A percentile compares a stretch with the other conserved stretches of the same genome.
Evolutionary conservation across 1,140 invertebrate species (phyloP).

Genomic region (Tenebrio molitor): DNA sequence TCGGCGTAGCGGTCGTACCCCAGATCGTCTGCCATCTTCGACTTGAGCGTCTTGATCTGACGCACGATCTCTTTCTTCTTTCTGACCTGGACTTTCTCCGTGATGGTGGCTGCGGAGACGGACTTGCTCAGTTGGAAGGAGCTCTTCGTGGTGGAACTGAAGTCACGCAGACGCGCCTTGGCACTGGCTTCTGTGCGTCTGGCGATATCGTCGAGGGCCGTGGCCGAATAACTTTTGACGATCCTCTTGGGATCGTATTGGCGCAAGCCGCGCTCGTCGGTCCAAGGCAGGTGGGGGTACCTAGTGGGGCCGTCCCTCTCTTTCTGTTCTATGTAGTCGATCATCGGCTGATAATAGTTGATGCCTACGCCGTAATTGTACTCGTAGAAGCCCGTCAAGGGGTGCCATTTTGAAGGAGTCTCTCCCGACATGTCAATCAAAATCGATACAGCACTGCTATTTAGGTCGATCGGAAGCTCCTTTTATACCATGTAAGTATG

Average conservation of each 20-base stretch:
- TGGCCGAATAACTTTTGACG: slow-evolving; percentile 69
- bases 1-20: slow-evolving; percentile 55
- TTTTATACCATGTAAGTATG: slow-evolving; percentile 54
- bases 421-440: slow-evolving; percentile 37
- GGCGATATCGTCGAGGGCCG: slow-evolving; percentile 75
- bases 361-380: slow-evolving; percentile 85
- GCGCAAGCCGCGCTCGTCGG: slow-evolving; percentile 76
- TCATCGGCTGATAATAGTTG: slow-evolving; percentile 87
- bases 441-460: slow-evolving; percentile 34
- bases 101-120: slow-evolving; percentile 58
- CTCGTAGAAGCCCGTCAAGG: slow-evolving; percentile 79
- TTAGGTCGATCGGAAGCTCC: slow-evolving; percentile 39
- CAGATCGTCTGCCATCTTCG: slow-evolving; percentile 60
- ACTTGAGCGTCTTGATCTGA: slow-evolving; percentile 60
- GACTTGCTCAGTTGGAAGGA: slow-evolving; percentile 58
- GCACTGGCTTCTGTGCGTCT: slow-evolving; percentile 75
- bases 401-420: slow-evolving; percentile 63
- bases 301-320: slow-evolving; percentile 66
- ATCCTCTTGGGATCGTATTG: slow-evolving; percentile 67
- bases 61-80: slow-evolving; percentile 57
- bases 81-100: slow-evolving; percentile 54
- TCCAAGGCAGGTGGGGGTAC: slow-evolving; percentile 80
- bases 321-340: slow-evolving; percentile 80
- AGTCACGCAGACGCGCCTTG: slow-evolving; percentile 74
- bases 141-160: slow-evolving; percentile 65